Base-by-base conservation (phyloP, 2,113 vertebrate genomes). In the Tachysurus fulvidraco region DNA sequence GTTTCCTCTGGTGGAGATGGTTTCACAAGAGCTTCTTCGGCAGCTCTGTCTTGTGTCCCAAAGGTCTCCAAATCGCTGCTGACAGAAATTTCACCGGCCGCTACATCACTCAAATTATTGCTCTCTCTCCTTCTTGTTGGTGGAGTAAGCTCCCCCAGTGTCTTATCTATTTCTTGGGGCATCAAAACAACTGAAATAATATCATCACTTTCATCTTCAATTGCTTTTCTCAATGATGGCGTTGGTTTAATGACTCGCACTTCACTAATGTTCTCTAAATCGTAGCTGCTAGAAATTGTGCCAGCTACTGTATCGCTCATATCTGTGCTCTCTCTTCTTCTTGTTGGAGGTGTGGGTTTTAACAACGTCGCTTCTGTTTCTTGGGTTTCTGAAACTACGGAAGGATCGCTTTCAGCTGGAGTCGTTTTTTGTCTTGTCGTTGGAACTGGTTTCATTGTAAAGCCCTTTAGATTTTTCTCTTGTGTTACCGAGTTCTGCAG, bases 341-440 rank as follows among this genome's bases (percentile, higher is more conserved):
- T 86, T 71, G 82, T 55, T 30, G 84, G 85, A 17, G 76, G 81
- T 55, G 87, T 84, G 13, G 60, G 81, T 55, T 84, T 86, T 21
- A 67, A 76, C 55, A 77, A 52, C 10, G 6, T 17, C 4, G 69
- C 65, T 8, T 80, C 77, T 9, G 80, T 64, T 81, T 84, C 89
- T 77, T 84, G 81, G 12, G 52, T 36, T 81, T 67, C 60, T 12
- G 64, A 85, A 79, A 87, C 36, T 11, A 59, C 1, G 14, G 52
- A 74, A 57, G 2, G 4, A 36, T 85, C 87, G 60, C 36, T 77
- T 84, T 74, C 85, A 28, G 54, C 28, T 41, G 2, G 44, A 50
- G 50, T 87, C 36, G 81, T 19, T 87, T 85, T 90, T 67, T 17
- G 23, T 81, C 85, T 87, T 25, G 67, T 76, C 46, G 89, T 85